phyloP scores from a whole-genome alignment of 2,113 vertebrate genomes.

The Stegastes partitus region DNA sequence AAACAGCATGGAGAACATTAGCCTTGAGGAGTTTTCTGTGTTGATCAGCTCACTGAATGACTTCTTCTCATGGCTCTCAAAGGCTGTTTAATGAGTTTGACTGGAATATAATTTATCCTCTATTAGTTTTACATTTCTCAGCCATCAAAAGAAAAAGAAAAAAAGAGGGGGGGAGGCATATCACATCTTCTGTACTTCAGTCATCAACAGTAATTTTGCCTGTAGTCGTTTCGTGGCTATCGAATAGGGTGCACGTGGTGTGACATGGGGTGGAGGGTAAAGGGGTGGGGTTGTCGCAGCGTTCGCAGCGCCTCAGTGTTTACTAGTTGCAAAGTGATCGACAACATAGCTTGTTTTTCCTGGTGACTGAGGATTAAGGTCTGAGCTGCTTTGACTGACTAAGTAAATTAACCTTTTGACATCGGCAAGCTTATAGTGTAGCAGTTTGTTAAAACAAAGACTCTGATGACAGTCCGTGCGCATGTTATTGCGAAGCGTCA shows the following conservation, averaged over 20 bases:
- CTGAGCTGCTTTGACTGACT: conserved; percentile 78
- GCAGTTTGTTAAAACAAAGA: conserved; percentile 61
- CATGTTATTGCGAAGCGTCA: conserved; percentile 5
- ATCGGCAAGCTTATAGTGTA: conserved; percentile 60
- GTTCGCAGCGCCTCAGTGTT: conserved; percentile 69
- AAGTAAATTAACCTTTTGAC: conserved; percentile 82
- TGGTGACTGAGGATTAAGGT: conserved; percentile 74
- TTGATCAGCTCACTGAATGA: conserved; percentile 75
- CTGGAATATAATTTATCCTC: conserved; percentile 58
- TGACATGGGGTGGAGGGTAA: conserved; percentile 40
- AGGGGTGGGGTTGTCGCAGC: conserved; percentile 45
- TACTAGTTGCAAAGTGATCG: conserved; percentile 59
- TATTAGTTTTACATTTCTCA: conserved; percentile 50
- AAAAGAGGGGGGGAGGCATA: conserved; percentile 35
- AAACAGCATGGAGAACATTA: conserved; percentile 81
- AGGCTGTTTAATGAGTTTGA: conserved; percentile 70
- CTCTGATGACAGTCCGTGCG: conserved; percentile 16
- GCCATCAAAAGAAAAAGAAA: conserved; percentile 62
- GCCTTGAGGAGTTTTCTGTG: conserved; percentile 78
- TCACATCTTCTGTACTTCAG: conserved; percentile 49
- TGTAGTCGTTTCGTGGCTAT: conserved; percentile 34
- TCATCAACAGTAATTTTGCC: conserved; percentile 51
- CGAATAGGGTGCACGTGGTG: conserved; percentile 46
- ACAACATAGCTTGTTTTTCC: conserved; percentile 71
- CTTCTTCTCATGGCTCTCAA: conserved; percentile 80